Base-by-base conservation (phyloP, 2,797 vertebrate genomes). In the Phyllotis vaccarum region DNA sequence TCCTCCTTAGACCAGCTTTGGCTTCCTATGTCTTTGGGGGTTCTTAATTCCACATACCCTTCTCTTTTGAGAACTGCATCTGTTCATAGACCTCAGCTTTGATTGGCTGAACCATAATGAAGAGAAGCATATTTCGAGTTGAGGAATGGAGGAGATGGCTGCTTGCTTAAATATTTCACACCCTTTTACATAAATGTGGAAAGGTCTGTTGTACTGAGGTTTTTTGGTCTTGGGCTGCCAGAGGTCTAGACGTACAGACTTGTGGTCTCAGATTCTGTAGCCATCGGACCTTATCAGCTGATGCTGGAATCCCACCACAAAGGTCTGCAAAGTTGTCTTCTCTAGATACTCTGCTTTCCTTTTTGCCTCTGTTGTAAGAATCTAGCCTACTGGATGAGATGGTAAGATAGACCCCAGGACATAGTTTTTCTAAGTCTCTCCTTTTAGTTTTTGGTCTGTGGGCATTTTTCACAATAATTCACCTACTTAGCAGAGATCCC, bases 251-350 rank as follows among this genome's bases (percentile, higher is more conserved):
- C n/a, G n/a, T n/a, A n/a, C n/a, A n/a, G n/a, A n/a, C n/a, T n/a
- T n/a, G n/a, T n/a, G n/a, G n/a, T n/a, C n/a, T n/a, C n/a, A n/a
- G n/a, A n/a, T n/a, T n/a, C n/a, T n/a, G n/a, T n/a, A n/a, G n/a
- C n/a, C n/a, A n/a, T n/a, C n/a, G n/a, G n/a, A n/a, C n/a, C n/a
- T n/a, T n/a, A n/a, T n/a, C n/a, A n/a, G n/a, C n/a, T n/a, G n/a
- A n/a, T n/a, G n/a, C n/a, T n/a, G n/a, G n/a, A n/a, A n/a, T n/a
- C n/a, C n/a, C n/a, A n/a, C n/a, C n/a, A n/a, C n/a, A 43, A 68
- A 49, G 16, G 40, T 96, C 93, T 79, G 74, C 58, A 43, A 79
- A 93, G 34, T 72, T 92, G 22, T 58, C 60, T 90, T 95, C 86
- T 34, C 58, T 78, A 54, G 11, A 13, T 52, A 74, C n/a, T 56